Evolutionary conservation across 2,888 invertebrate genomes (phyloP), one percentile per base, ranked within the genome.

Genomic region (Xanthorhoe designata): DNA sequence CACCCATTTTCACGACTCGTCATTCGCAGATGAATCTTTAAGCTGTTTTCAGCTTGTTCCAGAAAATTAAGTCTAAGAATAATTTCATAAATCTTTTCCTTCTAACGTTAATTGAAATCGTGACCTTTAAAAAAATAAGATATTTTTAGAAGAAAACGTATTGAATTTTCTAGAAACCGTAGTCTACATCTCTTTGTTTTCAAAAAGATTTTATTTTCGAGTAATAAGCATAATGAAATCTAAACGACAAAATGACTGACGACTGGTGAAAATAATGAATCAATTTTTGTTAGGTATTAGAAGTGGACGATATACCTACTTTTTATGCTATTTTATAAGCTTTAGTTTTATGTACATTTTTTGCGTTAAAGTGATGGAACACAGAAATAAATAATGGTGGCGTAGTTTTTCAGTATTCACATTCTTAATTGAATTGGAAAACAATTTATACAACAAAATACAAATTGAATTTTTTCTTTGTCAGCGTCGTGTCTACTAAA

Each of bases 181-280:
- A 5, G 15, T 18, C 15, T 24, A 45, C n/a, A 1, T 18, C 24
- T 45, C 68, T 74, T 76, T 75, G 69, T 73, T 64, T 59, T 32
- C 32, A 32, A 7, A 32, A 69, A 75, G 76, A 78, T 75, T 76
- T 76, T 75, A 65, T 60, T 83, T 82, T 32, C 32, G 4, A 6
- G 7, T 5, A 32, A 32, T 7, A 4, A 32, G 7, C 32, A 3
- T 6, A 32, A 24, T 4, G 4, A 24, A 24, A 24, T 24, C 24
- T 24, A 24, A 24, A 24, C 2, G 24, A 4, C 4, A 24, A 24
- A 24, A 24, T 24, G 24, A 1, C 24, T 24, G 24, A 24, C 4
- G 24, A 24, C 24, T 24, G n/a, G 24, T 24, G 24, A 24, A 24
- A 24, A 24, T 4, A 24, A 24, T 24, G 1, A 3, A 24, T 24